phyloP scores from a whole-genome alignment of 2,797 vertebrate genomes.

The Melanogrammus aeglefinus region DNA sequence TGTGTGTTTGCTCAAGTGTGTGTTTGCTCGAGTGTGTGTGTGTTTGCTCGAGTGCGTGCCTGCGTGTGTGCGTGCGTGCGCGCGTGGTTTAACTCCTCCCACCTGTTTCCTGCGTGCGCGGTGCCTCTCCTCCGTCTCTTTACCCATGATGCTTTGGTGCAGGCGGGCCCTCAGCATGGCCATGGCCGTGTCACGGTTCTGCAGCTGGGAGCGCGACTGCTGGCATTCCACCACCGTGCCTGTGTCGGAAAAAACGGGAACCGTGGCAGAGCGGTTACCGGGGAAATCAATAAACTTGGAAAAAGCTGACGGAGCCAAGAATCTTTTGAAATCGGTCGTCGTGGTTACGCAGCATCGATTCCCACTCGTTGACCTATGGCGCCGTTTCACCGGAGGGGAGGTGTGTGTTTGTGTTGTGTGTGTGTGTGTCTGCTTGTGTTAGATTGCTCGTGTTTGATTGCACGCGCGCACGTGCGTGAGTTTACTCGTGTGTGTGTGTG shows the following conservation, averaged over 20 bases:
- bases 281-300: too few relatives aligned
- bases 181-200: constrained; percentile 87
- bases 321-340: background rate
- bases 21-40: too few relatives aligned
- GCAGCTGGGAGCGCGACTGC: constrained; percentile 87
- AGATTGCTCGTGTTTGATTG: too few relatives aligned
- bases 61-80: too few relatives aligned
- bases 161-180: constrained; percentile 79
- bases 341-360: background rate
- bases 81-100: background rate
- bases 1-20: too few relatives aligned
- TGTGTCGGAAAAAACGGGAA: constrained; percentile 48
- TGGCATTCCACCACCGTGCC: constrained; percentile 87
- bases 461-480: too few relatives aligned
- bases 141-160: constrained; percentile 79
- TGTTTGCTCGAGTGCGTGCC: too few relatives aligned
- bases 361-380: background rate
- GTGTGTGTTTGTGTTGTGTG: too few relatives aligned
- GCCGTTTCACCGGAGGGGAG: background rate
- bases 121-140: constrained; percentile 71
- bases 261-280: too few relatives aligned
- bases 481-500: too few relatives aligned
- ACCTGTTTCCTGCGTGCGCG: constrained; percentile 86
- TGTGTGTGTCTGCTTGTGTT: too few relatives aligned
- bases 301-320: too few relatives aligned